Conservation (phyloP, 2,888 invertebrate genomes). For the Tetragonula carbonaria region DNA sequence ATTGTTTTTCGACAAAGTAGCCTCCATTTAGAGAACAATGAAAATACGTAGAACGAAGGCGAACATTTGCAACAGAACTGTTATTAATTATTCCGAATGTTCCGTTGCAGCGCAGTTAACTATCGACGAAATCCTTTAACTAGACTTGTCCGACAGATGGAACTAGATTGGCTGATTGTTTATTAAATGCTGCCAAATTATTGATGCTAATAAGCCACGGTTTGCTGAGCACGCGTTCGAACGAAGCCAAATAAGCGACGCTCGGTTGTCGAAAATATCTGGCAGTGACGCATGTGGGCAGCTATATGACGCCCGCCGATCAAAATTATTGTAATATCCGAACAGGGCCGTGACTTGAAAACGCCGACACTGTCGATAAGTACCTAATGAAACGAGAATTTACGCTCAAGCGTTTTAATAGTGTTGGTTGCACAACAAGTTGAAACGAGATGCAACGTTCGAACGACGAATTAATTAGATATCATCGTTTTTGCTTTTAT, state of each 20-base stretch:
- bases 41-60: background rate
- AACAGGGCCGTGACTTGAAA: slow-evolving; percentile 33
- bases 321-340: slow-evolving; percentile 54
- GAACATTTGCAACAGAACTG: too few relatives aligned
- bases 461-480: slow-evolving; percentile 16
- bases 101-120: background rate
- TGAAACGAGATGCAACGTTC: background rate
- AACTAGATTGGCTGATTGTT: slow-evolving; percentile 43
- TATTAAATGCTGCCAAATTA: slow-evolving; percentile 50
- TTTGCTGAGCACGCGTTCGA: slow-evolving; percentile 22
- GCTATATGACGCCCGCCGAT: slow-evolving; percentile 24
- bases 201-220: slow-evolving; percentile 48
- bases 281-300: slow-evolving; percentile 22
- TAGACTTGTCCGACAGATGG: background rate
- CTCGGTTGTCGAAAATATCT: slow-evolving; percentile 38
- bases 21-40: background rate
- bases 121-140: background rate
- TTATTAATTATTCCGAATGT: background rate
- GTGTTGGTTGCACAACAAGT: slow-evolving; percentile 14
- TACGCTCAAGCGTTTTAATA: slow-evolving; percentile 22
- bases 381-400: slow-evolving; percentile 43
- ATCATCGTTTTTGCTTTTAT: background rate
- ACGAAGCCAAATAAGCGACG: slow-evolving; percentile 37
- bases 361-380: slow-evolving; percentile 25
- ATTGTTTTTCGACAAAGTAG: background rate